These are phyloP conservation scores for Leptinotarsa lineolata DNA, from an alignment of 1,140 invertebrate genomes.

Conservation along the genomic window DNA sequence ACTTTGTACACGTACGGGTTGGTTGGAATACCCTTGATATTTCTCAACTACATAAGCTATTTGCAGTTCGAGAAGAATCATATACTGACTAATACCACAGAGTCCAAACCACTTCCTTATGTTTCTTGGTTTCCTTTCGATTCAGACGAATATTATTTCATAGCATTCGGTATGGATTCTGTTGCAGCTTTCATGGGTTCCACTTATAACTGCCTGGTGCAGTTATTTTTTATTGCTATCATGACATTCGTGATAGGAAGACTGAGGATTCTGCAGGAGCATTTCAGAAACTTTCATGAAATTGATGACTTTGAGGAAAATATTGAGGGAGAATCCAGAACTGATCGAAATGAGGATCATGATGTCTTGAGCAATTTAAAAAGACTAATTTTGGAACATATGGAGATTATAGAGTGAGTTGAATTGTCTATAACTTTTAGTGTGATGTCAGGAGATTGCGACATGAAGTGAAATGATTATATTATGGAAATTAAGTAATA, in stretches of 20 bases:
- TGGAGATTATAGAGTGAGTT: constrained; percentile 15
- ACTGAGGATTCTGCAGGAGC: background rate
- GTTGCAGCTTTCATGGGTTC: background rate
- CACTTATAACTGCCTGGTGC: background rate
- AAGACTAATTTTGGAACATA: background rate
- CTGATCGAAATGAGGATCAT: background rate
- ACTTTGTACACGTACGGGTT: background rate
- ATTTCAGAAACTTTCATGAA: constrained; percentile 10
- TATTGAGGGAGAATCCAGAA: background rate
- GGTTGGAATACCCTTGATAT: background rate
- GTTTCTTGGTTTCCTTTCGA: constrained; percentile 23
- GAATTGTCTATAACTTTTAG: too few relatives aligned
- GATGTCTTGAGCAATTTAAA: background rate
- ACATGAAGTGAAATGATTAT: too few relatives aligned
- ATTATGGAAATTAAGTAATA: too few relatives aligned
- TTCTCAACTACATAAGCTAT: background rate
- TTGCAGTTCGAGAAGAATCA: background rate
- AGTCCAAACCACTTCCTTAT: background rate
- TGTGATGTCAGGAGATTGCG: too few relatives aligned
- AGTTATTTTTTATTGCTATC: background rate
- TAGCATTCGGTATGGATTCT: background rate
- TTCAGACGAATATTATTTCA: constrained; percentile 1
- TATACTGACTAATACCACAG: background rate
- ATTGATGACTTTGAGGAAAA: background rate
- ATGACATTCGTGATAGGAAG: background rate